Percentiles rank a stretch among this genome's conserved stretches.
phyloP scores from a whole-genome alignment of 2,113 vertebrate species.

The Siphamia tubifer region DNA sequence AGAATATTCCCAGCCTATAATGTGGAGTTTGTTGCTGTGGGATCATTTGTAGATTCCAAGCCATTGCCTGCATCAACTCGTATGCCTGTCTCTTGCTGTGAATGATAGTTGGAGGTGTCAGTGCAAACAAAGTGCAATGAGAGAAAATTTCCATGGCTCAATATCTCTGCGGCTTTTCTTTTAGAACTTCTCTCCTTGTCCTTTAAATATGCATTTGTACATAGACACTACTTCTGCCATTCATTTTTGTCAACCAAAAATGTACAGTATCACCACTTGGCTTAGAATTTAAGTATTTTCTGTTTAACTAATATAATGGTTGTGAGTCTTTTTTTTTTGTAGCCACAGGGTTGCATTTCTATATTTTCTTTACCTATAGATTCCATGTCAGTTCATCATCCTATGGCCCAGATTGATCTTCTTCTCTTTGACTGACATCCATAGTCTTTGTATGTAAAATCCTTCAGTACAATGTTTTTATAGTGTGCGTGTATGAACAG shows the following conservation, averaged over 20 bases:
- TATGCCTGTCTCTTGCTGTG: slow-evolving; percentile 55
- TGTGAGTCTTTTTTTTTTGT: slow-evolving; percentile 11
- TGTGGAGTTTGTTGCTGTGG: slow-evolving; percentile 10
- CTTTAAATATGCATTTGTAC: slow-evolving; percentile 1
- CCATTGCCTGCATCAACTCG: slow-evolving; percentile 67
- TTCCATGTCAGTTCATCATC: not conserved
- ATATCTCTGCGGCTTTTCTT: not conserved
- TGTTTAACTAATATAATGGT: slow-evolving; percentile 46
- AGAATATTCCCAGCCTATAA: not conserved
- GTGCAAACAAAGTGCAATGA: slow-evolving; percentile 43
- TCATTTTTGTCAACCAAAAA: slow-evolving; percentile 46
- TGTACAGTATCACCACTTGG: slow-evolving; percentile 46
- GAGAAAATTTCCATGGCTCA: slow-evolving; percentile 28
- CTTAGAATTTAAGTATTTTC: slow-evolving; percentile 56
- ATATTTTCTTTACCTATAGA: slow-evolving; percentile 7
- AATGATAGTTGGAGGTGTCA: slow-evolving; percentile 59
- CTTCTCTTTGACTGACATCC: too few relatives aligned
- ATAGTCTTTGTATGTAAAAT: not conserved
- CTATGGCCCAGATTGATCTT: not conserved
- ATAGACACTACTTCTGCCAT: slow-evolving; percentile 11
- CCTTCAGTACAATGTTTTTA: not conserved
- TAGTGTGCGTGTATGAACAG: not conserved
- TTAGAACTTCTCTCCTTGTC: not conserved
- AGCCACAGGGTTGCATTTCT: slow-evolving; percentile 6
- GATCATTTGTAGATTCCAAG: slow-evolving; percentile 27